Conservation (phyloP, 2,113 vertebrate species). For the Psittacara wagleri region DNA sequence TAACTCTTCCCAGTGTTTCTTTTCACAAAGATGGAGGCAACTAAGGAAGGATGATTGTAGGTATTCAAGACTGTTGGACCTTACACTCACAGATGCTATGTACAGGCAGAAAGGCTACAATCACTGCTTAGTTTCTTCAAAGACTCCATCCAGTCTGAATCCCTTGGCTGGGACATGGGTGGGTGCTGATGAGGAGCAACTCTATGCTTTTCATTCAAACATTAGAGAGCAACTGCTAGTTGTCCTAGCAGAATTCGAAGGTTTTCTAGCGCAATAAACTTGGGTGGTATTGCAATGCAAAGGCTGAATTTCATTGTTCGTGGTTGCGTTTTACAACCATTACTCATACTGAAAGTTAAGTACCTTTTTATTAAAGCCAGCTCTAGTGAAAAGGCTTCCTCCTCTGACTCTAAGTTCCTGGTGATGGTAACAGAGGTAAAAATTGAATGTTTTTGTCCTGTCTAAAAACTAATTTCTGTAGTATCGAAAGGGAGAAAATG, state of each 20-base stretch:
- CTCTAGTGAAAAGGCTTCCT: background rate
- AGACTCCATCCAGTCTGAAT: background rate
- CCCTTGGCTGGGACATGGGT: background rate
- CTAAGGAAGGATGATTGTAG: background rate
- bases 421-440: background rate
- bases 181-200: background rate
- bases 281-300: background rate
- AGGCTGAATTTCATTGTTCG: background rate
- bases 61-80: background rate
- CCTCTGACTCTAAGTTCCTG: background rate
- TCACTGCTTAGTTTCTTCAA: background rate
- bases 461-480: background rate
- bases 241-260: background rate
- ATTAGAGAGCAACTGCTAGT: background rate
- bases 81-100: accelerated
- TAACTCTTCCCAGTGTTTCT: background rate
- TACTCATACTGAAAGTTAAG: background rate
- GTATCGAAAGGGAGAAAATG: background rate
- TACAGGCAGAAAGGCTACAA: background rate
- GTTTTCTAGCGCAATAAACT: background rate
- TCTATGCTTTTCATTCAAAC: background rate
- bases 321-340: background rate
- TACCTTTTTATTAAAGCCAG: background rate
- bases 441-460: background rate
- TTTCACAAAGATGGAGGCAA: background rate